Evolutionary conservation across 1,140 invertebrate genomes (phyloP).

Genomic region (Drosophila nasuta): DNA sequence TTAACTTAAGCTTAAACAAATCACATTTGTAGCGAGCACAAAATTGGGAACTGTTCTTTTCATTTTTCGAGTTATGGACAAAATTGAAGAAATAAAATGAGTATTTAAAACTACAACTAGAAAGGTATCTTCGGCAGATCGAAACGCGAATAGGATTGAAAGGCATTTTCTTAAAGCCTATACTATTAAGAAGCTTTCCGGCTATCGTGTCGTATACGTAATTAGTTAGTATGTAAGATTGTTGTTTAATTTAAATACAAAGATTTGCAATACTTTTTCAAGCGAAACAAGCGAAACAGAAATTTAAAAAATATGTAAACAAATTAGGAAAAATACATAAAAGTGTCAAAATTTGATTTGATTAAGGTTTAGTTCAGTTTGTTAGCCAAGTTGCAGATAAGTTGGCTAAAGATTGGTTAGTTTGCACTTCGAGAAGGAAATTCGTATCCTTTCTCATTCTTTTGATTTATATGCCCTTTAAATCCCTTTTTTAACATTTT

Average conservation of each 20-base stretch:
- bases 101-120: conserved; percentile 13
- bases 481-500: too few relatives aligned
- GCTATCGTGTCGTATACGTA: conserved; percentile 15
- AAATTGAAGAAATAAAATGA: conserved; percentile 6
- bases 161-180: background rate
- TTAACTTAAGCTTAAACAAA: conserved; percentile 63
- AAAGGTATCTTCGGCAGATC: background rate
- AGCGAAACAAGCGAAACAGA: conserved; percentile 16
- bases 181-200: background rate
- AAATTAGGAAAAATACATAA: conserved; percentile 5
- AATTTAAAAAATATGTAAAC: background rate
- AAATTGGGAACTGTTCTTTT: conserved; percentile 32
- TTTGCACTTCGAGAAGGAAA: conserved; percentile 62
- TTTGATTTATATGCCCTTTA: background rate
- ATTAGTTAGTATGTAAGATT: conserved; percentile 14
- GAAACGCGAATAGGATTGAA: conserved; percentile 15
- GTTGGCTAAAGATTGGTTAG: conserved; percentile 52
- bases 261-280: conserved; percentile 44
- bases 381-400: conserved; percentile 22
- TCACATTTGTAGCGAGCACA: conserved; percentile 70
- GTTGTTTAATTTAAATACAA: conserved; percentile 29
- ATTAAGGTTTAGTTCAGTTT: conserved; percentile 37
- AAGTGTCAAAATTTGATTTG: conserved; percentile 8
- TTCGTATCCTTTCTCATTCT: conserved; percentile 43
- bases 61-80: conserved; percentile 31